Conservation (phyloP, 2,113 vertebrate genomes). For the Cottus gobio region DNA sequence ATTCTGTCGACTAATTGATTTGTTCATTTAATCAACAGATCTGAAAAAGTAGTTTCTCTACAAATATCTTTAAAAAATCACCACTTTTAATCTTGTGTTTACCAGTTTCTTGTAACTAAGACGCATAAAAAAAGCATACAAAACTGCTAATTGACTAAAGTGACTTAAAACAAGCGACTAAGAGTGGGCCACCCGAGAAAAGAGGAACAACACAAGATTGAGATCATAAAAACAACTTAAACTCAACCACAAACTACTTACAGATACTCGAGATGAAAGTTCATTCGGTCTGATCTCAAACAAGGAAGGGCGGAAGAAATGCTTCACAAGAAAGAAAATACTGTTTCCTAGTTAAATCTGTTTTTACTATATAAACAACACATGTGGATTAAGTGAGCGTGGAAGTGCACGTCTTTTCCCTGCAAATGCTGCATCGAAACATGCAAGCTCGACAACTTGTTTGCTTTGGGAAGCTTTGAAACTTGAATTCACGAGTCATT, state of each 20-base stretch:
- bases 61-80: not conserved
- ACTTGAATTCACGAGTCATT: not conserved
- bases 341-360: not conserved
- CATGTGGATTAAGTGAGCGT: not conserved
- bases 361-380: not conserved
- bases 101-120: no score
- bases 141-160: no score
- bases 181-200: not conserved
- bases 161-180: not conserved
- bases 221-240: conserved; percentile 1
- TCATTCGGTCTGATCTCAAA: not conserved
- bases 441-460: not conserved
- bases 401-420: not conserved
- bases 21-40: not conserved
- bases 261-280: not conserved
- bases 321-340: not conserved
- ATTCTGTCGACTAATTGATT: not conserved
- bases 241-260: not conserved
- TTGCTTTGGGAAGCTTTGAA: conserved; percentile 16
- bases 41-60: not conserved
- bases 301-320: not conserved
- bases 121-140: no score
- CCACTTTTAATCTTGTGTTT: not conserved
- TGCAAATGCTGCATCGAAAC: conserved; percentile 15
- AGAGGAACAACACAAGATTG: not conserved